Evolutionary conservation across 2,113 vertebrate genomes (phyloP), one percentile per base, ranked within the genome.

Genomic region (Alligator mississippiensis): DNA sequence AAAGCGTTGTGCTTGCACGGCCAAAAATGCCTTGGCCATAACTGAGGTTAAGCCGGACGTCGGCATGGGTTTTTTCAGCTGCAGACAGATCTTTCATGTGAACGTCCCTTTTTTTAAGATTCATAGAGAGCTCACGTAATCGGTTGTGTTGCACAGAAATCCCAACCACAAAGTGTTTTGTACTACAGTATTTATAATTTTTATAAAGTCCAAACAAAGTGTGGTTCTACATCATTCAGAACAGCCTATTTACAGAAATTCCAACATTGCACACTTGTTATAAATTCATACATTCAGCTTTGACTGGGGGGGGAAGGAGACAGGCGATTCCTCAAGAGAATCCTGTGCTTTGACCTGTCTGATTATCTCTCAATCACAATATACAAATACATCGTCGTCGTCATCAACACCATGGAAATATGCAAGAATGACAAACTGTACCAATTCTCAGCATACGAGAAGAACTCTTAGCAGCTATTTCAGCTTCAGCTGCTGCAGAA

Each of bases 141-240:
- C 87, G 83, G 4, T 91, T 89, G 21, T 16, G 93, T 80, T n/a
- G n/a, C 57, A 94, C 1, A 95, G 75, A 96, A 77, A 96, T 90
- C 92, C 54, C 80, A 79, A 30, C 27, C 86, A 89, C 91, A 34
- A 14, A 70, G 28, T 2, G 5, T 61, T 97, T 96, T 87, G 74
- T 96, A 95, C 76, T 92, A 78, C 83, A 62, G 78, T 82, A 89
- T 93, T 92, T 95, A 94, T 95, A 90, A 79, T 96, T 96, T 97
- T 97, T 97, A 97, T 97, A 97, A 97, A 97, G 96, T 95, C 91
- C 94, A 94, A 95, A 97, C 92, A 85, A 96, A 96, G 88, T 94
- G 88, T 96, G 90, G 60, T 95, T 96, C 93, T 97, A 97, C 97
- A 97, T 77, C 95, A 89, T 93, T 96, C 81, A 80, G 89, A 91